Evolutionary conservation across 2,113 vertebrate species (phyloP).

Genomic region (Azemiops feae): DNA sequence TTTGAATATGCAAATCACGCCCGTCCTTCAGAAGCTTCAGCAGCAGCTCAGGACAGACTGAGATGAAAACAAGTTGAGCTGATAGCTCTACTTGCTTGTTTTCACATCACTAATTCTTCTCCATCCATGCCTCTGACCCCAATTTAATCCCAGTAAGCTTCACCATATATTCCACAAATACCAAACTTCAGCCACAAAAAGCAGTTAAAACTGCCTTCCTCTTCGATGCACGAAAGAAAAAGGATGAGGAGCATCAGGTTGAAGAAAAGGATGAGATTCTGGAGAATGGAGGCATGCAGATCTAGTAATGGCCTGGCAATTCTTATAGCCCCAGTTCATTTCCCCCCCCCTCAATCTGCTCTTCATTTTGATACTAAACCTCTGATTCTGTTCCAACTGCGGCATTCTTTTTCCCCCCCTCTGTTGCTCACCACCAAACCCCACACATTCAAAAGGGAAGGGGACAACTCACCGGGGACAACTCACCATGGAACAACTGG

Average conservation of each 20-base stretch:
- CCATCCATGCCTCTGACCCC: neutral
- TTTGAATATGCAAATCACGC: constrained; percentile 31
- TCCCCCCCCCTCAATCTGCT: too few species aligned
- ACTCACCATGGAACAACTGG: too few species aligned
- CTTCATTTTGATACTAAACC: neutral
- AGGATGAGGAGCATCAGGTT: neutral
- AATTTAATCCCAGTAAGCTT: constrained; percentile 1
- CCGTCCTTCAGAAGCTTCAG: constrained; percentile 15
- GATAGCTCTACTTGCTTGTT: neutral
- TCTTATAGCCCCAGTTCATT: neutral
- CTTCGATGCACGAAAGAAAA: neutral
- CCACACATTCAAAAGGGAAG: neutral
- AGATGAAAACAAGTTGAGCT: neutral
- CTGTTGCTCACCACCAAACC: too few species aligned
- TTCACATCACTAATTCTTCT: neutral
- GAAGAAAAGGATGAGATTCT: constrained; percentile 3
- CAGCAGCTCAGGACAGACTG: neutral
- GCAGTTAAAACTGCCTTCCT: neutral
- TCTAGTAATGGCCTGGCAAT: neutral
- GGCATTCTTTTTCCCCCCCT: too few species aligned
- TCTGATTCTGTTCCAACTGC: neutral
- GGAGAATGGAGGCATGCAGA: neutral
- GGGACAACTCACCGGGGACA: neutral
- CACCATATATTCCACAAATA: constrained; percentile 6
- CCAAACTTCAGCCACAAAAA: neutral